Evolutionary conservation across 2,888 invertebrate genomes (phyloP).

Genomic region (Drosophila neutralis): DNA sequence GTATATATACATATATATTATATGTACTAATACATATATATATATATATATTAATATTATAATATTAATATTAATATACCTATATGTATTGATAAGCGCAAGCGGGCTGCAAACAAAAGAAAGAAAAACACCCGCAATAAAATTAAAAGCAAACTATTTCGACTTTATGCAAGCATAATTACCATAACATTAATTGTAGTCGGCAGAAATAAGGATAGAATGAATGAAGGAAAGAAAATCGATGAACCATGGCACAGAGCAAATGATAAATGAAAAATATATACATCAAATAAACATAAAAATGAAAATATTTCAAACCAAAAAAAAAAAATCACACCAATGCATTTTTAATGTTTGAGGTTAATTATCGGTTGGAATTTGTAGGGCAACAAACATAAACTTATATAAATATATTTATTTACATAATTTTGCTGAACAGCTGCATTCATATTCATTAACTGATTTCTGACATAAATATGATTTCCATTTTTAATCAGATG

Average conservation of each 20-base stretch:
- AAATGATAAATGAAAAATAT: constrained; percentile 33
- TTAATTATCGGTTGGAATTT: not conserved
- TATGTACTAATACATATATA: not conserved
- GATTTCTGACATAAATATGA: not conserved
- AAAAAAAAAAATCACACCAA: constrained; percentile 8
- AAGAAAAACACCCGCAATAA: constrained; percentile 38
- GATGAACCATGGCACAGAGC: constrained; percentile 24
- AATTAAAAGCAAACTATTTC: constrained; percentile 58
- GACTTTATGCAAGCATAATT: constrained; percentile 65
- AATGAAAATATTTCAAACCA: constrained; percentile 73
- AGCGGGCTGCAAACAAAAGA: constrained; percentile 21
- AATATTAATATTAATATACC: not conserved
- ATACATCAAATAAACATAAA: constrained; percentile 69
- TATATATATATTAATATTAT: constrained; percentile 10
- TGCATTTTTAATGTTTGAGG: constrained; percentile 1
- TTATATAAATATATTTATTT: not conserved
- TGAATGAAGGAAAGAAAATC: not conserved
- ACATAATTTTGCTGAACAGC: not conserved
- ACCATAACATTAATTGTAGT: constrained; percentile 54
- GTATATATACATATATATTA: not conserved
- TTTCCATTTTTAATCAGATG: constrained; percentile 1
- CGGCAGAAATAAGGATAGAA: constrained; percentile 23
- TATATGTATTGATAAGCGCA: constrained; percentile 42
- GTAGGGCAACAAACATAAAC: not conserved
- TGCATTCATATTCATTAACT: not conserved